phyloP scores from a whole-genome alignment of 2,888 invertebrate species.

The Apodemia mormo region DNA sequence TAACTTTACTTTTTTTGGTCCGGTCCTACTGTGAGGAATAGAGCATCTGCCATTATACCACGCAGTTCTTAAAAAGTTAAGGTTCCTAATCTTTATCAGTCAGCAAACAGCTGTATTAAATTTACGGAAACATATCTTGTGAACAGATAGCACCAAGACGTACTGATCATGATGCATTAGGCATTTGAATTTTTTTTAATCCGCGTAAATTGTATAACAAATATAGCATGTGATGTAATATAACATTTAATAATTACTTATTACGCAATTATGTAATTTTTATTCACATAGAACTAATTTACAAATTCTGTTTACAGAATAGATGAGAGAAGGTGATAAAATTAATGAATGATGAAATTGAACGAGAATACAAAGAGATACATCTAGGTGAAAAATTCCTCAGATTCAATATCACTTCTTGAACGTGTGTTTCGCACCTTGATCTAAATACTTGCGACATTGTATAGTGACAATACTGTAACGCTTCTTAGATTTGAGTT shows the following conservation, averaged over 20 bases:
- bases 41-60: too few relatives aligned
- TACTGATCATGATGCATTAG: too few relatives aligned
- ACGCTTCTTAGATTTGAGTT: constrained; percentile 5
- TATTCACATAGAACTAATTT: not conserved
- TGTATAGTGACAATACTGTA: constrained; percentile 57
- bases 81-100: too few relatives aligned
- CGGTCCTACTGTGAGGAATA: too few relatives aligned
- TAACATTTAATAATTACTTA: not conserved
- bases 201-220: too few relatives aligned
- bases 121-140: too few relatives aligned
- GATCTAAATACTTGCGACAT: constrained; percentile 81
- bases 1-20: too few relatives aligned
- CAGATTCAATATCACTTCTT: constrained; percentile 73
- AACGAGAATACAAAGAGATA: constrained; percentile 43
- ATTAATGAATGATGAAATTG: not conserved
- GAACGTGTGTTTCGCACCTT: constrained; percentile 79
- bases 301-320: not conserved
- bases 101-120: too few relatives aligned
- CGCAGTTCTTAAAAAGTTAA: too few relatives aligned
- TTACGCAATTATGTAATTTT: not conserved
- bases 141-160: too few relatives aligned
- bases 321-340: not conserved
- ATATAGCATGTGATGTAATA: too few relatives aligned
- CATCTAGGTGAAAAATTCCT: constrained; percentile 73
- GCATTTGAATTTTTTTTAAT: too few relatives aligned